A percentile compares a stretch with the other conserved stretches of the same genome.
phyloP scores from a whole-genome alignment of 2,113 vertebrate genomes.

The Bos javanicus region DNA sequence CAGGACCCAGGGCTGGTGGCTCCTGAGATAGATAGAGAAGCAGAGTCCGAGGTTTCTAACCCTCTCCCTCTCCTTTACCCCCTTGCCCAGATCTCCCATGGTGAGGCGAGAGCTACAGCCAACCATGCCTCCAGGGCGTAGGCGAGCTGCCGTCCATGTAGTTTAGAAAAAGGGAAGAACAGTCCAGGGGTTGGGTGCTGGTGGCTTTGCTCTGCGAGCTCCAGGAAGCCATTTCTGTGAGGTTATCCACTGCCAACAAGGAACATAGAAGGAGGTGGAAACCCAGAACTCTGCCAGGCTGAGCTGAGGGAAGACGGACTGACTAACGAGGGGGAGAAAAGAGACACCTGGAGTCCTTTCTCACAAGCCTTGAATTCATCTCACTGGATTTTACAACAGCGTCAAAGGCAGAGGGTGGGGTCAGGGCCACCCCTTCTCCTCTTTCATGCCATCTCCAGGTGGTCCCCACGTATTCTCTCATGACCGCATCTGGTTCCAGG shows the following conservation, averaged over 20 bases:
- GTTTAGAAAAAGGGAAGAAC: not conserved
- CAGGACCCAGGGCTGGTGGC: not conserved
- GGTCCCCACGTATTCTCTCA: not conserved
- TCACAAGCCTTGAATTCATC: not conserved
- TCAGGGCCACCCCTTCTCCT: not conserved
- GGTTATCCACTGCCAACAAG: not conserved
- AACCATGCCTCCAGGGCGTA: too few relatives aligned
- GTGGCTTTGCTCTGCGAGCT: not conserved
- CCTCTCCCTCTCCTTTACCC: not conserved
- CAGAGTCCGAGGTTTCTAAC: not conserved
- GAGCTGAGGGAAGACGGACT: not conserved
- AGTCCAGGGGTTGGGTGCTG: not conserved
- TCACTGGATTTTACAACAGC: not conserved
- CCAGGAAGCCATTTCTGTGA: not conserved
- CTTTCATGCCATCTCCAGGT: not conserved
- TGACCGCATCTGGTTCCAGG: not conserved
- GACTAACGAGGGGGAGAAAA: not conserved
- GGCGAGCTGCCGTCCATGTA: fast-evolving
- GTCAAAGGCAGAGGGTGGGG: not conserved
- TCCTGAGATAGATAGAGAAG: not conserved
- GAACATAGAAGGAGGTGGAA: not conserved
- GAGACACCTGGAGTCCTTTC: not conserved
- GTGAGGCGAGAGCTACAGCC: not conserved
- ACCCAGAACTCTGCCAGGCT: not conserved
- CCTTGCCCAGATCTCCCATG: not conserved